Evolutionary conservation across 2,888 invertebrate species (phyloP).

Genomic region (Leptinotarsa rubiginosa): DNA sequence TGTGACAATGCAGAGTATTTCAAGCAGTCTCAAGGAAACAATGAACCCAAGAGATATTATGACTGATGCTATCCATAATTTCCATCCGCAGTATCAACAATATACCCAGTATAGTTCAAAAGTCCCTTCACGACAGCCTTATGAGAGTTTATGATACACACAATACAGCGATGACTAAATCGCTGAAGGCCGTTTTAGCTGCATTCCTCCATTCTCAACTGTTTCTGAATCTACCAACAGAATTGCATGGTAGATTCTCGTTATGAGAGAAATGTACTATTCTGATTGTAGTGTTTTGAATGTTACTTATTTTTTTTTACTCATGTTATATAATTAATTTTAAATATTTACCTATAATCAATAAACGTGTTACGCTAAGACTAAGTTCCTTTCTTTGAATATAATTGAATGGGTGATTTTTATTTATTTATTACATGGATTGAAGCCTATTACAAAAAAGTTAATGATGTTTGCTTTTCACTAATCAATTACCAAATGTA

Average conservation of each 20-base stretch:
- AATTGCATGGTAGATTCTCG: neutral
- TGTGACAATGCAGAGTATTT: constrained; percentile 99
- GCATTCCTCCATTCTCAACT: constrained; percentile 7
- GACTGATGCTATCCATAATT: constrained; percentile 99
- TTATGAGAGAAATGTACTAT: constrained; percentile 8
- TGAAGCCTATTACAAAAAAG: too few species aligned
- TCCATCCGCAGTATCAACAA: constrained; percentile 99
- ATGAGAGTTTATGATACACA: constrained; percentile 81
- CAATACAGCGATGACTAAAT: constrained; percentile 38
- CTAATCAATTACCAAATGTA: too few species aligned
- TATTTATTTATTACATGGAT: neutral
- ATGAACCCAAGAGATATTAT: constrained; percentile 99
- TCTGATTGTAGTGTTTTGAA: constrained; percentile 32
- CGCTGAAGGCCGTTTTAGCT: constrained; percentile 26
- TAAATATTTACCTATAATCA: constrained; percentile 36
- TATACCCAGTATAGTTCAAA: constrained; percentile 97
- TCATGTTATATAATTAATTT: constrained; percentile 32
- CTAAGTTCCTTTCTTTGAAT: neutral
- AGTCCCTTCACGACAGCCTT: constrained; percentile 90
- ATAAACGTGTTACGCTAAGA: constrained; percentile 37
- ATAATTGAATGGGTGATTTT: neutral
- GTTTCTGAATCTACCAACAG: constrained; percentile 15
- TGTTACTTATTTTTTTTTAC: constrained; percentile 41
- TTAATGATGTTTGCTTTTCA: too few species aligned
- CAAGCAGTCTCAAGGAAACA: constrained; percentile 95